phyloP scores from a whole-genome alignment of 2,113 vertebrate species.

The Tupaia chinensis region DNA sequence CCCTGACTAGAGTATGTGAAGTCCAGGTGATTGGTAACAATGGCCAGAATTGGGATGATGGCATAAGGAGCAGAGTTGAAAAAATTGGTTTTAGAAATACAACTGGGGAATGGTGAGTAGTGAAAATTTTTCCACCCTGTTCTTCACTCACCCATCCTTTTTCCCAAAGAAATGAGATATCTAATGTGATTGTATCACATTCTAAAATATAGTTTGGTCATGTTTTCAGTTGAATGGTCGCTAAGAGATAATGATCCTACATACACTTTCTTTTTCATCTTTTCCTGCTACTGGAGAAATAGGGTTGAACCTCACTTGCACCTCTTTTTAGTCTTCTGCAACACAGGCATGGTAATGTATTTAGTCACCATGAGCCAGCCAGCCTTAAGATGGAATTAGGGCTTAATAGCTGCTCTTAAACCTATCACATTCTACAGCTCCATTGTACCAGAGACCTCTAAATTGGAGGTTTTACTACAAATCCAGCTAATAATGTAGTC shows the following conservation, averaged over 20 bases:
- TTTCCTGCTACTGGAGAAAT: not conserved
- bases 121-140: not conserved
- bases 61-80: not conserved
- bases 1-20: not conserved
- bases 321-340: not conserved
- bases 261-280: not conserved
- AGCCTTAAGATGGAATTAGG: not conserved
- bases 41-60: not conserved
- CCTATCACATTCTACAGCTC: not conserved
- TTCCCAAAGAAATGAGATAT: not conserved
- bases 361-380: not conserved
- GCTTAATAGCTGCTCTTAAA: not conserved
- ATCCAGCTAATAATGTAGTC: not conserved
- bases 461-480: not conserved
- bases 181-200: not conserved
- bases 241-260: not conserved
- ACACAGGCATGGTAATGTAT: not conserved
- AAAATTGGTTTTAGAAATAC: slow-evolving; percentile 32
- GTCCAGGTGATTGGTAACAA: not conserved
- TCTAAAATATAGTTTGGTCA: not conserved
- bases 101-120: not conserved
- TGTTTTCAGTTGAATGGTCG: not conserved
- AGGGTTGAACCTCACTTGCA: not conserved
- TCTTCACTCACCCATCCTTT: not conserved
- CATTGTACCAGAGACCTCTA: not conserved